Conservation (phyloP, 2,113 vertebrate genomes). For the Semnopithecus entellus region DNA sequence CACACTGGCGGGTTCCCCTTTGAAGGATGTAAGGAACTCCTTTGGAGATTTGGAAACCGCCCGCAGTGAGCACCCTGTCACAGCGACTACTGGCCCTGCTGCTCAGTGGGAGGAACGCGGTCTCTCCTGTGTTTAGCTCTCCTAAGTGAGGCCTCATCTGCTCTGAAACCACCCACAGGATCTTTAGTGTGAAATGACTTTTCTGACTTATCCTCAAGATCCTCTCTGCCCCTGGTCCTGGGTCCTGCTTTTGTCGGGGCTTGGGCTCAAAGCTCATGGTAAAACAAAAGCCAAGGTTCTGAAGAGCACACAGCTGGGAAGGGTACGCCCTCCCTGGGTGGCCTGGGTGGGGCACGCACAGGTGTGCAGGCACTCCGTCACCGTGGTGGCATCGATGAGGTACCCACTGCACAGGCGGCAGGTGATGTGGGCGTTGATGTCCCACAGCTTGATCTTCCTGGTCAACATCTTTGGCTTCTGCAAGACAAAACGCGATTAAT, state of each 20-base stretch:
- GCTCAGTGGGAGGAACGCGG: too few species aligned
- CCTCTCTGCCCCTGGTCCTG: not conserved
- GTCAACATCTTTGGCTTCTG: constrained; percentile 99
- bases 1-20: not conserved
- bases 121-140: not conserved
- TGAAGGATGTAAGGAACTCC: not conserved
- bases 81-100: not conserved
- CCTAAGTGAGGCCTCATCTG: not conserved
- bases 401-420: constrained; percentile 98
- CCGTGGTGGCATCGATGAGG: constrained; percentile 98
- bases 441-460: constrained; percentile 99
- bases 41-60: not conserved
- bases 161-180: not conserved
- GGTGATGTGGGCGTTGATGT: constrained; percentile 99
- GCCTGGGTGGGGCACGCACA: constrained; percentile 87
- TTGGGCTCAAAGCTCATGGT: not conserved
- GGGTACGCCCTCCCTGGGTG: not conserved
- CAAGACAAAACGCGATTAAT: constrained; percentile 56
- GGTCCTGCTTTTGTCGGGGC: not conserved
- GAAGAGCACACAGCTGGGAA: not conserved
- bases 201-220: not conserved
- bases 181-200: not conserved
- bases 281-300: not conserved
- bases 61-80: rapidly evolving
- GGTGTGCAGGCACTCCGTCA: constrained; percentile 99